Percentiles rank a stretch among this genome's conserved stretches.
Evolutionary conservation across 2,888 invertebrate genomes (phyloP).

Genomic region (Troilus luridus): DNA sequence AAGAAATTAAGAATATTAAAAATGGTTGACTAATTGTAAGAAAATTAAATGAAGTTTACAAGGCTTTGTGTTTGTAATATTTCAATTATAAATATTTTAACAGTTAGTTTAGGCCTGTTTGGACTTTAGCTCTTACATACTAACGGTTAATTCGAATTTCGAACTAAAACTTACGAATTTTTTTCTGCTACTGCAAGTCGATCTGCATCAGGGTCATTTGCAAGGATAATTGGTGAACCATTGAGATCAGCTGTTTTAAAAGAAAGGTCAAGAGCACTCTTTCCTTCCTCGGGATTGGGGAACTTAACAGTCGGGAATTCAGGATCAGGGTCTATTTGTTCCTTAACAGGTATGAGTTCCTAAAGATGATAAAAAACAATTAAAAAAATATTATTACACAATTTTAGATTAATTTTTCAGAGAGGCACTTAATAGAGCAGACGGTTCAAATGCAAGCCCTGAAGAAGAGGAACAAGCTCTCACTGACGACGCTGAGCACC

Average conservation of each 20-base stretch:
- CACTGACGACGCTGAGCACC: too few species aligned
- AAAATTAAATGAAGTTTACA: neutral
- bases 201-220: conserved; percentile 99
- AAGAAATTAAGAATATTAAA: neutral
- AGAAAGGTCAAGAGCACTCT: conserved; percentile 82
- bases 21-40: too few species aligned
- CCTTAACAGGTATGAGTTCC: conserved; percentile 77
- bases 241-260: conserved; percentile 82
- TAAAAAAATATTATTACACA: neutral
- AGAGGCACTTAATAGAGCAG: too few species aligned
- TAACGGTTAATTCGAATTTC: neutral
- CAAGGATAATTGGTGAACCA: conserved; percentile 83
- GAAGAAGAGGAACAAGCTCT: too few species aligned
- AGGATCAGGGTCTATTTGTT: conserved; percentile 92
- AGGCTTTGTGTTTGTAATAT: too few species aligned
- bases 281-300: conserved; percentile 98
- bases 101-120: too few species aligned
- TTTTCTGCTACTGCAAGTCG: conserved; percentile 94
- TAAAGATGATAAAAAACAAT: conserved; percentile 67
- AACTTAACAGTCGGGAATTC: conserved; percentile 97
- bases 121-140: too few species aligned
- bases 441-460: too few species aligned
- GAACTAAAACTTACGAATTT: conserved; percentile 67
- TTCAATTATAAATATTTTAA: too few species aligned
- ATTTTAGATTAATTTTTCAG: neutral